Evolutionary conservation across 30 jellyfish, hydroid and myxozoan species (phyloP).

Genomic region (Aurelia coerulea): DNA sequence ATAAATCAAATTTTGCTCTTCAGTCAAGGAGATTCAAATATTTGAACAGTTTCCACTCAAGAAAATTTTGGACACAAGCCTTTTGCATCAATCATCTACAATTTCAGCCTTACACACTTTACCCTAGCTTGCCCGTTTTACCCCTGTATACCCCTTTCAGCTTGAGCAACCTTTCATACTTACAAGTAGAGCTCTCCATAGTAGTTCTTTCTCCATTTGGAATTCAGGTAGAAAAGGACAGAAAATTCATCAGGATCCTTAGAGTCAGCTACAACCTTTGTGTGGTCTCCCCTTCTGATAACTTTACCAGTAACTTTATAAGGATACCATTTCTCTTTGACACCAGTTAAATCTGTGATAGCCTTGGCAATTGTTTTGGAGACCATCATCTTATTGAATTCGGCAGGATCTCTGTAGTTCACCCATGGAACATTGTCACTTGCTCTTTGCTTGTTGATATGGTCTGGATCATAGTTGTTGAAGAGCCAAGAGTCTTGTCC

Average conservation of each 20-base stretch:
- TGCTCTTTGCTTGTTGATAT: slow-evolving; percentile 44
- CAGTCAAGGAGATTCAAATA: too few species aligned
- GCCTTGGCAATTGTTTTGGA: slow-evolving; percentile 63
- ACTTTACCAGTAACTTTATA: slow-evolving; percentile 85
- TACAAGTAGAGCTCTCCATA: slow-evolving; percentile 94
- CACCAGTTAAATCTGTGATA: slow-evolving; percentile 62
- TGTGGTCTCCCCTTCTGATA: slow-evolving; percentile 89
- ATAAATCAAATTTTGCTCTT: too few species aligned
- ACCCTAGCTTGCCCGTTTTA: too few species aligned
- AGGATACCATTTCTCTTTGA: slow-evolving; percentile 67
- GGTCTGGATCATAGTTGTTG: slow-evolving; percentile 78
- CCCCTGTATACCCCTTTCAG: too few species aligned
- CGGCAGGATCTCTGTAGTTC: slow-evolving; percentile 71
- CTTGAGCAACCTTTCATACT: slow-evolving; percentile 7
- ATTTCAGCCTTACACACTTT: too few species aligned
- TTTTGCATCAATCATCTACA: too few species aligned
- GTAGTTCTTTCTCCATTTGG: slow-evolving; percentile 81
- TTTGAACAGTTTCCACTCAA: too few species aligned
- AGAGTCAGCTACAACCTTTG: slow-evolving; percentile 86
- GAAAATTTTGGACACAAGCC: too few species aligned
- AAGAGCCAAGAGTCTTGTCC: slow-evolving; percentile 84
- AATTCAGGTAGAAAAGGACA: slow-evolving; percentile 66
- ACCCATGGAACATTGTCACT: slow-evolving; percentile 82
- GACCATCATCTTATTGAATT: slow-evolving; percentile 43
- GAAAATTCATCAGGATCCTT: slow-evolving; percentile 75